phyloP scores from a whole-genome alignment of 2,888 invertebrate species.

The Cephus spinipes region DNA sequence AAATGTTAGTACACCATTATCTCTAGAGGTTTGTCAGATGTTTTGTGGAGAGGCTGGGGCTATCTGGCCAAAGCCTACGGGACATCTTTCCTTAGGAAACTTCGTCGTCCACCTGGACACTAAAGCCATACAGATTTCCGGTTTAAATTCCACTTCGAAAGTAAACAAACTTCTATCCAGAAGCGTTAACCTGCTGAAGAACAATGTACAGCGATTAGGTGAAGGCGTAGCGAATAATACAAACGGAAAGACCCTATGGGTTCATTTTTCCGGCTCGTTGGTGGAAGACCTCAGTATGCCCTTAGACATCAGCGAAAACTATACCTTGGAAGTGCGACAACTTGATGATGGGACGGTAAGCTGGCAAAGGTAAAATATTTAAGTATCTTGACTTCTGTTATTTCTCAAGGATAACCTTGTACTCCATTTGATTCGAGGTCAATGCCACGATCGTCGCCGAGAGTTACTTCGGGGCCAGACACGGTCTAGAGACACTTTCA shows the following conservation, averaged over 20 bases:
- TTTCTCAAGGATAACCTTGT: background rate
- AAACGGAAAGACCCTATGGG: slow-evolving; percentile 38
- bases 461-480: slow-evolving; percentile 76
- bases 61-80: slow-evolving; percentile 77
- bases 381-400: background rate
- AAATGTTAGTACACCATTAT: slow-evolving; percentile 40
- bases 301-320: slow-evolving; percentile 73
- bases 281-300: slow-evolving; percentile 58
- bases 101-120: slow-evolving; percentile 68
- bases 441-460: slow-evolving; percentile 71
- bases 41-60: slow-evolving; percentile 73
- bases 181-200: slow-evolving; percentile 34
- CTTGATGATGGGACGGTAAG: slow-evolving; percentile 66
- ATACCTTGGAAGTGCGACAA: slow-evolving; percentile 67
- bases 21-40: slow-evolving; percentile 74
- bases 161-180: slow-evolving; percentile 34
- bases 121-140: slow-evolving; percentile 68
- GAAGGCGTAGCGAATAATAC: slow-evolving; percentile 13
- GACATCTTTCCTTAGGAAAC: slow-evolving; percentile 70
- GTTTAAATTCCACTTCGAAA: slow-evolving; percentile 56
- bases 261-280: slow-evolving; percentile 32
- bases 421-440: slow-evolving; percentile 41
- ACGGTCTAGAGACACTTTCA: slow-evolving; percentile 76
- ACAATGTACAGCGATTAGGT: slow-evolving; percentile 21
- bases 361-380: background rate